Conservation (phyloP, 2,888 invertebrate species). For the Sisyra terminalis region DNA sequence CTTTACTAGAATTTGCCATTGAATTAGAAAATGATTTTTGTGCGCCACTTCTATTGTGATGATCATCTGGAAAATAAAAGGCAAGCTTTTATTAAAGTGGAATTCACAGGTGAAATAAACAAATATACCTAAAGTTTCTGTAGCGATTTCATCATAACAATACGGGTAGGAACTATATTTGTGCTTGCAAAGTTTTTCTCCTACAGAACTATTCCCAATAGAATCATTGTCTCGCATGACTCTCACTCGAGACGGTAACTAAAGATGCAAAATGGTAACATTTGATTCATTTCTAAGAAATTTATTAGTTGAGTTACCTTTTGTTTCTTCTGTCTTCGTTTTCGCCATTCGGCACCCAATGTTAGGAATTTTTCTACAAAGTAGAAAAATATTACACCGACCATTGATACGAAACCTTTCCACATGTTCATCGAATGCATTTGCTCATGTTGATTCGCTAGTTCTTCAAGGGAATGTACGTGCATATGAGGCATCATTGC, state of each 20-base stretch:
- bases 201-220: conserved; percentile 30
- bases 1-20: conserved; percentile 12
- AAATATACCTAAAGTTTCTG: conserved; percentile 39
- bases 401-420: conserved; percentile 70
- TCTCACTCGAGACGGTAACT: conserved; percentile 48
- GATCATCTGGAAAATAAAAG: conserved; percentile 19
- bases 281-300: conserved; percentile 13
- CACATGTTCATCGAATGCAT: conserved; percentile 58
- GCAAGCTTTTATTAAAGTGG: background rate
- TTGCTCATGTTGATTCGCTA: conserved; percentile 19
- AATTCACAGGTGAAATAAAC: background rate
- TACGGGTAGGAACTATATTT: conserved; percentile 81
- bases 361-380: conserved; percentile 71
- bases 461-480: conserved; percentile 18
- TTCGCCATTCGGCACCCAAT: conserved; percentile 66
- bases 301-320: conserved; percentile 33
- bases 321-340: conserved; percentile 50
- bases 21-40: background rate
- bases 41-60: conserved; percentile 17
- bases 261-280: conserved; percentile 15
- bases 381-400: conserved; percentile 79
- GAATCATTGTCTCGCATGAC: conserved; percentile 53
- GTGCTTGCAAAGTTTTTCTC: conserved; percentile 63
- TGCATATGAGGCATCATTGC: conserved; percentile 36
- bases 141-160: conserved; percentile 71